Evolutionary conservation across 2,797 vertebrate species (phyloP).

Genomic region (Clarias platycephalus): DNA sequence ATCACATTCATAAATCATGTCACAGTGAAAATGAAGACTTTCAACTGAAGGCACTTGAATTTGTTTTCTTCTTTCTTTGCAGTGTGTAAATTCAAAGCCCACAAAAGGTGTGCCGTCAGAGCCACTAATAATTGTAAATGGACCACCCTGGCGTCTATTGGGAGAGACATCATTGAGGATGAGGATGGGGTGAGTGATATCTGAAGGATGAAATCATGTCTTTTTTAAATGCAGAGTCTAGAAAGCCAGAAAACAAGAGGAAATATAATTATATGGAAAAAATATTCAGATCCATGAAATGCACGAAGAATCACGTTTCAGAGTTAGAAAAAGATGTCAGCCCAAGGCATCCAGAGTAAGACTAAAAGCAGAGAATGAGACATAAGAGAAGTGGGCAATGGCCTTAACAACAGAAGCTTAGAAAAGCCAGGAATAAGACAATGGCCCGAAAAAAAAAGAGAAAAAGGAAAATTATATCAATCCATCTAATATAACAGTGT

Average conservation of each 20-base stretch:
- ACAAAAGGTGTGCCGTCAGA: slow-evolving; percentile 96
- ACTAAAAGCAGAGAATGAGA: not conserved
- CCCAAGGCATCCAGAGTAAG: not conserved
- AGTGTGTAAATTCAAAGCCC: slow-evolving; percentile 99
- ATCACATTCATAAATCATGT: not conserved
- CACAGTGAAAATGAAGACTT: not conserved
- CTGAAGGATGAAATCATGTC: not conserved
- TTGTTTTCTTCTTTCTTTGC: slow-evolving; percentile 53
- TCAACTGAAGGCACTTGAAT: not conserved
- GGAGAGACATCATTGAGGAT: slow-evolving; percentile 96
- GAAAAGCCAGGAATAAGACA: not conserved
- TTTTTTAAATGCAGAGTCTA: not conserved
- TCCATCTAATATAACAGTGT: slow-evolving; percentile 18
- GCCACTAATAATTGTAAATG: slow-evolving; percentile 98
- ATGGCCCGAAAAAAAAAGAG: not conserved
- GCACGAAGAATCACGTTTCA: not conserved
- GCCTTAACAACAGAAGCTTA: not conserved
- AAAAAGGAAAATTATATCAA: not conserved
- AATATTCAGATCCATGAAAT: not conserved
- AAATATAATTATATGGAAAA: not conserved
- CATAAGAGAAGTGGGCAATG: not conserved
- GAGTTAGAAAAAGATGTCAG: not conserved
- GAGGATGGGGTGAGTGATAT: slow-evolving; percentile 87
- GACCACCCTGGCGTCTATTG: slow-evolving; percentile 95
- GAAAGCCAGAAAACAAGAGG: not conserved